phyloP scores from a whole-genome alignment of 2,888 invertebrate species.

The Diaperis boleti region DNA sequence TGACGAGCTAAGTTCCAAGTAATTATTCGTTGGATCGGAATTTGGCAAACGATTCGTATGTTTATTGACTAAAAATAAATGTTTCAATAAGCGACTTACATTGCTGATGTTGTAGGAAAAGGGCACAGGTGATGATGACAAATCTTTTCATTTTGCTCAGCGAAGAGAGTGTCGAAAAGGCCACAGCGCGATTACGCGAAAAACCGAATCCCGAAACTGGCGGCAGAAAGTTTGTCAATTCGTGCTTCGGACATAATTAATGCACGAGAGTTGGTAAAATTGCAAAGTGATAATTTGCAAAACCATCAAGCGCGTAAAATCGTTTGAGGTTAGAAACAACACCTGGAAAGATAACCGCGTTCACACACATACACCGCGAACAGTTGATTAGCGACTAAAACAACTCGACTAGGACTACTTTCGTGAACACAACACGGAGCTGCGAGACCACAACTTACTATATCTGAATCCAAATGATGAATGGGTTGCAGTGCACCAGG shows the following conservation, averaged over 20 bases:
- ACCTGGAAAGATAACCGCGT: constrained; percentile 28
- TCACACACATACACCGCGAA: constrained; percentile 11
- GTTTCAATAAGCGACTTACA: constrained; percentile 18
- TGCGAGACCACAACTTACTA: constrained; percentile 34
- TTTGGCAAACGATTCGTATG: constrained; percentile 3
- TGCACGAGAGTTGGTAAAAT: background rate
- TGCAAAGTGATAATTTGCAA: constrained; percentile 10
- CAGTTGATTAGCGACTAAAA: constrained; percentile 34
- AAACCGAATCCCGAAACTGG: constrained; percentile 6
- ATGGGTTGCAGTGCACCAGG: constrained; percentile 44
- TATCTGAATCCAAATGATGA: constrained; percentile 42
- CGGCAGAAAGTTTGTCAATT: constrained; percentile 18
- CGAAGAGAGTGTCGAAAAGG: constrained; percentile 16
- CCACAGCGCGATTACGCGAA: constrained; percentile 8
- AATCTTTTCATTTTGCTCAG: constrained; percentile 26
- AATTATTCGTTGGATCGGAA: constrained; percentile 1
- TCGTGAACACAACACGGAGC: constrained; percentile 17
- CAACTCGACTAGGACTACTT: constrained; percentile 20
- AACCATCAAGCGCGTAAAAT: constrained; percentile 33
- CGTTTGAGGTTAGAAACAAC: constrained; percentile 37
- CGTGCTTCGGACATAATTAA: constrained; percentile 29
- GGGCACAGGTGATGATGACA: constrained; percentile 5
- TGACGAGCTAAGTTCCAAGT: background rate
- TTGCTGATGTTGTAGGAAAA: constrained; percentile 15
- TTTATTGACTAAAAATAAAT: constrained; percentile 8